Evolutionary conservation across 2,797 vertebrate species (phyloP).

Genomic region (Channallabes apus): DNA sequence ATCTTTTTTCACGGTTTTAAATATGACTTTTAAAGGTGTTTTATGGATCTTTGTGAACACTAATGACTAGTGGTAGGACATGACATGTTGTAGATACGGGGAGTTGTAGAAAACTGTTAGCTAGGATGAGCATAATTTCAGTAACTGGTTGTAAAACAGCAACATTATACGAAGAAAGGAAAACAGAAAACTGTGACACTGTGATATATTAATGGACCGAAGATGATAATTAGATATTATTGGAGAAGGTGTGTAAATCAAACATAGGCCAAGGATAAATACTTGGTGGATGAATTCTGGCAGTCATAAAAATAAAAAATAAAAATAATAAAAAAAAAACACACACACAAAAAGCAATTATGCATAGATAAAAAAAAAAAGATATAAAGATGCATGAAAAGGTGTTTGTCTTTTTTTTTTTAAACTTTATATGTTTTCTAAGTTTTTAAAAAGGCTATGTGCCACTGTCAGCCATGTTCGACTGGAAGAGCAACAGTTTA

Average conservation of each 20-base stretch:
- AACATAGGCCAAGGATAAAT: background rate
- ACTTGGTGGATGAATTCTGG: background rate
- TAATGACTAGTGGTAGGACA: background rate
- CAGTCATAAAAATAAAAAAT: background rate
- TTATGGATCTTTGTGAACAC: background rate
- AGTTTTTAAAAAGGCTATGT: background rate
- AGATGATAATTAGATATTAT: background rate
- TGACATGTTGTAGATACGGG: background rate
- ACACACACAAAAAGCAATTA: too few relatives aligned
- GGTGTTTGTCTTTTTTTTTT: background rate
- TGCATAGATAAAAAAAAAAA: too few relatives aligned
- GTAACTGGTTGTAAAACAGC: background rate
- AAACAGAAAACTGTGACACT: background rate
- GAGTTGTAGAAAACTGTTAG: background rate
- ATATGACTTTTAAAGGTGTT: background rate
- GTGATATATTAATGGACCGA: background rate
- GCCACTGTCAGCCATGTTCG: background rate
- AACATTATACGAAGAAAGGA: background rate
- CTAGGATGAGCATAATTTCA: background rate
- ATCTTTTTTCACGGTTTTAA: background rate
- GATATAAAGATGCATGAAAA: too few relatives aligned
- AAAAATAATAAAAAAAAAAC: too few relatives aligned
- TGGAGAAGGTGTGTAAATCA: background rate
- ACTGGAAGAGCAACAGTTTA: background rate
- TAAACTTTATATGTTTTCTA: background rate